Evolutionary conservation across 64 coral and sea anemone genomes (phyloP).

Genomic region (Pocillopora damicornis): DNA sequence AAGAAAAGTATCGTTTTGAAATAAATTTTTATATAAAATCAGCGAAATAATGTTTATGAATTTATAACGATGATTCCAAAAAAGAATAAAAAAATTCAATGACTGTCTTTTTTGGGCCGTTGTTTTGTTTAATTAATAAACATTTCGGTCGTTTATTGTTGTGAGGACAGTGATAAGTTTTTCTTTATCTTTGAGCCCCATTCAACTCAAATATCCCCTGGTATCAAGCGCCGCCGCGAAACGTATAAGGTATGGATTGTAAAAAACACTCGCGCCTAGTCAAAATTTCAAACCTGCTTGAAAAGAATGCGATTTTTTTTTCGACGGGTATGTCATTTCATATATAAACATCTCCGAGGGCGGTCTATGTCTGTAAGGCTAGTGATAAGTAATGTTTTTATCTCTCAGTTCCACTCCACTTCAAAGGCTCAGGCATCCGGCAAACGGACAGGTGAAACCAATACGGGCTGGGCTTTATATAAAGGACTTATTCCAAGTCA

Average conservation of each 20-base stretch:
- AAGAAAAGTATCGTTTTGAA: neutral
- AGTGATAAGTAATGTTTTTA: slow-evolving; percentile 10
- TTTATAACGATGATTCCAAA: neutral
- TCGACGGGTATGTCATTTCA: too few species aligned
- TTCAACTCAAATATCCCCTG: neutral
- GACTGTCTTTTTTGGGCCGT: neutral
- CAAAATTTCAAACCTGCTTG: neutral
- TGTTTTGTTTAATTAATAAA: neutral
- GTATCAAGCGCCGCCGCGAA: neutral
- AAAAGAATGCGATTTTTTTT: too few species aligned
- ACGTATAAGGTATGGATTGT: slow-evolving; percentile 1
- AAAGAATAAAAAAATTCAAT: neutral
- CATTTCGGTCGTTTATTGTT: neutral
- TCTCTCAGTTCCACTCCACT: slow-evolving; percentile 3
- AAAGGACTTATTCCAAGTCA: neutral
- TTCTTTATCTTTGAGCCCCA: slow-evolving; percentile 9
- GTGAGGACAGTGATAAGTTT: slow-evolving; percentile 6
- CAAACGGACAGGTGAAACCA: neutral
- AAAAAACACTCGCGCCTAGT: neutral
- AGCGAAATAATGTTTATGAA: neutral
- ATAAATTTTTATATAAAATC: neutral
- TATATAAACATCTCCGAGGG: too few species aligned
- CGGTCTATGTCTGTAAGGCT: neutral
- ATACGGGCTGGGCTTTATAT: slow-evolving; percentile 9
- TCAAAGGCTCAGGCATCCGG: neutral